Evolutionary conservation across 2,113 vertebrate species (phyloP).

Genomic region (Oncorhynchus kisutch): DNA sequence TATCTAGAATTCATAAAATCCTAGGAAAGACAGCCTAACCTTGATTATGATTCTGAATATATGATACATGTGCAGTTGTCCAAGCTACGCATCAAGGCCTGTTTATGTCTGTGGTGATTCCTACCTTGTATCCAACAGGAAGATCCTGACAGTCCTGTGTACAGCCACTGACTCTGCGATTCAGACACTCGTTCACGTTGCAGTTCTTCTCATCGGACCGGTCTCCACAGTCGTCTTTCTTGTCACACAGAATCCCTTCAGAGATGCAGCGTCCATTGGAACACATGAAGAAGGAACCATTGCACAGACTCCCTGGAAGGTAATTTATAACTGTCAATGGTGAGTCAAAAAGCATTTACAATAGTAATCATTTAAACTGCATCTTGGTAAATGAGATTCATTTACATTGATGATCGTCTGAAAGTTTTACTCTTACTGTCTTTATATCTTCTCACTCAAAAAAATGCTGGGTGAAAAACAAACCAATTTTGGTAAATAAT

Average conservation of each 20-base stretch:
- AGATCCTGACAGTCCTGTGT: conserved; percentile 96
- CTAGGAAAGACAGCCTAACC: neutral
- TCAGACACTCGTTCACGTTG: conserved; percentile 92
- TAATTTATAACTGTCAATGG: conserved; percentile 39
- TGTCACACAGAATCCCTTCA: conserved; percentile 82
- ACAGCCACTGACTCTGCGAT: conserved; percentile 91
- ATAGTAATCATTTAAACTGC: conserved; percentile 1
- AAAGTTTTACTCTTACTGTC: neutral
- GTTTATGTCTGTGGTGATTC: neutral
- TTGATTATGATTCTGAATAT: neutral
- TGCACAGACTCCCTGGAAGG: conserved; percentile 93
- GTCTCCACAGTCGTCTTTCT: conserved; percentile 89
- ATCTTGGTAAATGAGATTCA: neutral
- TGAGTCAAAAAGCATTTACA: neutral
- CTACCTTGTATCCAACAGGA: conserved; percentile 92
- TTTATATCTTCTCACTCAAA: neutral
- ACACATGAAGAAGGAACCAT: conserved; percentile 97
- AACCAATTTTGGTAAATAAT: no score
- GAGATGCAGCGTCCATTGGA: conserved; percentile 94
- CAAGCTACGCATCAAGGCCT: neutral
- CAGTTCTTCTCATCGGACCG: conserved; percentile 93
- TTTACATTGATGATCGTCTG: conserved; percentile 32
- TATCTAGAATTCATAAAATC: neutral
- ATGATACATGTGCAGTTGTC: no score
- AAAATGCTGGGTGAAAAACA: no score